Evolutionary conservation across 64 coral and sea anemone genomes (phyloP).

Genomic region (Catalaphyllia jardinei): DNA sequence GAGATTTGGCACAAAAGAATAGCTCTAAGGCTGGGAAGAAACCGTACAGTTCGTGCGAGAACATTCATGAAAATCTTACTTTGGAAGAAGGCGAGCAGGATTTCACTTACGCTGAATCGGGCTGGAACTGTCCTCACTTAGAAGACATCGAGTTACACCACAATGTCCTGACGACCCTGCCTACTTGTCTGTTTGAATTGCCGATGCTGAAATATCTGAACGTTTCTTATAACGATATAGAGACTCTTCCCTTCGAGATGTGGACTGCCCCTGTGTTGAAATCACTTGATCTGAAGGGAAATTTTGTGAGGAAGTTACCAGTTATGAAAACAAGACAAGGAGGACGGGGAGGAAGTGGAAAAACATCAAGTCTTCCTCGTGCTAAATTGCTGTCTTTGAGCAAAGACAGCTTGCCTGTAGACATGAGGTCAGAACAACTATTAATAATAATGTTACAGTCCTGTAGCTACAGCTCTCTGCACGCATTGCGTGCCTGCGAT

Average conservation of each 20-base stretch:
- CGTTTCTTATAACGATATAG: conserved; percentile 86
- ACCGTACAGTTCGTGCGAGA: conserved; percentile 64
- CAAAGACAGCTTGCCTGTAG: conserved; percentile 50
- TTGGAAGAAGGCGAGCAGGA: conserved; percentile 51
- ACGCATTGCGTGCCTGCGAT: too few species aligned
- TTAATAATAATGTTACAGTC: too few species aligned
- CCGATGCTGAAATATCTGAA: conserved; percentile 83
- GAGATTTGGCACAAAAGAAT: not conserved
- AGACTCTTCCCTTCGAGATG: conserved; percentile 89
- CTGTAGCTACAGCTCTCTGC: too few species aligned
- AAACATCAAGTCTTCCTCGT: conserved; percentile 65
- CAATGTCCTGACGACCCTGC: conserved; percentile 75
- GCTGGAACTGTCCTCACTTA: conserved; percentile 93
- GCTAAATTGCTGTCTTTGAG: conserved; percentile 55
- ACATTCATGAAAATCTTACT: conserved; percentile 39
- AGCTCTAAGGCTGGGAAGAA: conserved; percentile 63
- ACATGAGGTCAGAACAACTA: conserved; percentile 4
- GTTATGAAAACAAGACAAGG: conserved; percentile 56
- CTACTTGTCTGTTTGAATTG: conserved; percentile 83
- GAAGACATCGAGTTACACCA: conserved; percentile 97
- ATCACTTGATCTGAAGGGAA: conserved; percentile 85
- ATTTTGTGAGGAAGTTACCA: conserved; percentile 82
- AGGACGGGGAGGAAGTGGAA: conserved; percentile 11
- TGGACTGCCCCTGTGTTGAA: conserved; percentile 84
- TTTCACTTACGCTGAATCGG: conserved; percentile 81